These are phyloP conservation scores for Enteromius treurensis DNA, from an alignment of 2,797 vertebrate species.

Conservation along the genomic window DNA sequence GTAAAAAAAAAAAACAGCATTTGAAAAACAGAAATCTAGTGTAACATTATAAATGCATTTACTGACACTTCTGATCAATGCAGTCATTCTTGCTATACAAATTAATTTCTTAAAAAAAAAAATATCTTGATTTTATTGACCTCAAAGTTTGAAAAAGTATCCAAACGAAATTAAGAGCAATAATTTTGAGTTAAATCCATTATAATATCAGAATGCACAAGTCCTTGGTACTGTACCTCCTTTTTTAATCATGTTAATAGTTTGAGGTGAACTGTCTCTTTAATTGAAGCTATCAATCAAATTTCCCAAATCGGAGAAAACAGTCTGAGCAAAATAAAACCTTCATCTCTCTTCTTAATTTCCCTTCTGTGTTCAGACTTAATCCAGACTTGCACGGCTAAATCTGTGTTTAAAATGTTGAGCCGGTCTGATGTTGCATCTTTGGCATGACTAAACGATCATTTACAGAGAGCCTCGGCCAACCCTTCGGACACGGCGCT, in stretches of 20 bases:
- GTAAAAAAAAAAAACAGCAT: neutral
- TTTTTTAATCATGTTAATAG: neutral
- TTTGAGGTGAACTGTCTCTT: neutral
- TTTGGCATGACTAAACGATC: constrained; percentile 52
- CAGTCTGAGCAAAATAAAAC: neutral
- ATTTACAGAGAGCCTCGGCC: constrained; percentile 42
- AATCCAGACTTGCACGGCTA: constrained; percentile 56
- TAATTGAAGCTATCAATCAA: neutral
- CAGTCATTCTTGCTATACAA: neutral
- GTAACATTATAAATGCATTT: neutral
- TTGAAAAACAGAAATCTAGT: neutral
- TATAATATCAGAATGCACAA: neutral
- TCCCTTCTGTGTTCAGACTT: constrained; percentile 32
- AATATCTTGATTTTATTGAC: neutral
- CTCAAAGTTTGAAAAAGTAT: neutral
- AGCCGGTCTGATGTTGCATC: constrained; percentile 44
- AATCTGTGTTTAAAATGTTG: constrained; percentile 49
- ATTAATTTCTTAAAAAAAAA: neutral
- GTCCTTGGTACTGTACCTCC: neutral
- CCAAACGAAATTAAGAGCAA: neutral
- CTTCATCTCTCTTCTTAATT: constrained; percentile 6
- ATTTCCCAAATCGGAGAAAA: neutral
- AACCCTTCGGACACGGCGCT: constrained; percentile 35
- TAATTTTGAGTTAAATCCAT: neutral
- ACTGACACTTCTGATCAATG: neutral